phyloP scores from a whole-genome alignment of 2,113 vertebrate species.

The Cercocebus atys region DNA sequence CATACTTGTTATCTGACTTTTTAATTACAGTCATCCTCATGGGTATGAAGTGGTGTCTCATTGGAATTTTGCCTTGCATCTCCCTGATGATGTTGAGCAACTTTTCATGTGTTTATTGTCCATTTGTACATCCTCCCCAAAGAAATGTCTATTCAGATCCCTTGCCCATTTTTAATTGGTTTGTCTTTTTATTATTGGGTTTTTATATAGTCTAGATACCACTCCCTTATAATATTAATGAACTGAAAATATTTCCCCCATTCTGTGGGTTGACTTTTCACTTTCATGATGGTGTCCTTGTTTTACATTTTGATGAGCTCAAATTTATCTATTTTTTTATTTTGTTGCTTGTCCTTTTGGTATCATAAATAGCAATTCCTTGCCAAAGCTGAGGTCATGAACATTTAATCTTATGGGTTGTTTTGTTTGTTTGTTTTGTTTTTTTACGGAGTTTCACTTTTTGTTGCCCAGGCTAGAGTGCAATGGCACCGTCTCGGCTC shows the following conservation, averaged over 20 bases:
- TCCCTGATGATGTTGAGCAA: background rate
- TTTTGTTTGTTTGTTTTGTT: too few species aligned
- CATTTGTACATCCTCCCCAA: background rate
- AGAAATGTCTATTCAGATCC: background rate
- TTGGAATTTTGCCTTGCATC: slow-evolving; percentile 8
- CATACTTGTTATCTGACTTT: background rate
- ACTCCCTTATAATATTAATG: background rate
- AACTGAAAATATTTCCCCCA: background rate
- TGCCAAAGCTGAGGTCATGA: background rate
- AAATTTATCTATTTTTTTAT: background rate
- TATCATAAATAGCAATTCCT: background rate
- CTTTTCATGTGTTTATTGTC: background rate
- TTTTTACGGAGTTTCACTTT: too few species aligned
- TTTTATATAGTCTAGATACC: background rate
- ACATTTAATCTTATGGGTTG: background rate
- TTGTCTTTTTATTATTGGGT: background rate
- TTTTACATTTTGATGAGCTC: background rate
- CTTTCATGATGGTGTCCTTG: background rate
- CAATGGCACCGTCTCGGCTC: too few species aligned
- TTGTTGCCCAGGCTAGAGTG: too few species aligned
- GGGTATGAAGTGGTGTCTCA: background rate
- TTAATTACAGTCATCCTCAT: background rate
- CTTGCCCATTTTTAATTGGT: background rate
- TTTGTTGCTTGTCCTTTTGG: background rate
- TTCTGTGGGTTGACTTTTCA: background rate